Conservation (phyloP, 1,140 invertebrate species). For the Colletes latitarsis region DNA sequence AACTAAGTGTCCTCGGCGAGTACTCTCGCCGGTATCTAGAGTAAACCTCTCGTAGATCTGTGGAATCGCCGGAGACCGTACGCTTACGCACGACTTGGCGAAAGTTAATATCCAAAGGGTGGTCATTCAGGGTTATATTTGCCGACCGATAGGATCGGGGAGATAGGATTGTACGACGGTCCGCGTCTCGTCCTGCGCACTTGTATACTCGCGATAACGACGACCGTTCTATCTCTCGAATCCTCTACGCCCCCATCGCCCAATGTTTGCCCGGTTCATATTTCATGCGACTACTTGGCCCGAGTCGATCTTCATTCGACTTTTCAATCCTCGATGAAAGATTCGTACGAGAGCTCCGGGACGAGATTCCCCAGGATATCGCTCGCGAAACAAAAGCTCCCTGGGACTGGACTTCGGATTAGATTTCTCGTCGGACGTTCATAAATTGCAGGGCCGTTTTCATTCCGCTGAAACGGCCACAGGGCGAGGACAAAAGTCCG, state of each 20-base stretch:
- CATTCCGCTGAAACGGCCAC: neutral
- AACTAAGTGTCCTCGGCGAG: slow-evolving; percentile 63
- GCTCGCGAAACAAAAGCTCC: neutral
- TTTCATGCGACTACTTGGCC: slow-evolving; percentile 62
- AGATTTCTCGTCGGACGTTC: neutral
- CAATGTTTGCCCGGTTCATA: slow-evolving; percentile 61
- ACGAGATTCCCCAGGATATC: slow-evolving; percentile 17
- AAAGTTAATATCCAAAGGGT: slow-evolving; percentile 66
- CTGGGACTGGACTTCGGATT: slow-evolving; percentile 13
- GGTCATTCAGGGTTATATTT: slow-evolving; percentile 73
- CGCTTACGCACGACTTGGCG: slow-evolving; percentile 56
- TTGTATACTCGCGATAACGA: slow-evolving; percentile 64
- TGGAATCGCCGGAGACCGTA: slow-evolving; percentile 51
- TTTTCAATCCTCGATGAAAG: slow-evolving; percentile 20
- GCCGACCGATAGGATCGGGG: slow-evolving; percentile 65
- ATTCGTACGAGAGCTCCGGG: neutral
- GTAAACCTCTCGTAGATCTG: slow-evolving; percentile 69
- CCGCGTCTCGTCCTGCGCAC: slow-evolving; percentile 64
- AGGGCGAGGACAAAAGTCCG: neutral
- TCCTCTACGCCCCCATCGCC: neutral
- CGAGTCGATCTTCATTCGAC: slow-evolving; percentile 38
- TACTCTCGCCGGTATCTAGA: slow-evolving; percentile 63
- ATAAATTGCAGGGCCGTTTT: neutral
- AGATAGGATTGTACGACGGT: slow-evolving; percentile 68
- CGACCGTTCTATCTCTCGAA: slow-evolving; percentile 24